Evolutionary conservation across 2,888 invertebrate species (phyloP).

Genomic region (Parnassius apollo): DNA sequence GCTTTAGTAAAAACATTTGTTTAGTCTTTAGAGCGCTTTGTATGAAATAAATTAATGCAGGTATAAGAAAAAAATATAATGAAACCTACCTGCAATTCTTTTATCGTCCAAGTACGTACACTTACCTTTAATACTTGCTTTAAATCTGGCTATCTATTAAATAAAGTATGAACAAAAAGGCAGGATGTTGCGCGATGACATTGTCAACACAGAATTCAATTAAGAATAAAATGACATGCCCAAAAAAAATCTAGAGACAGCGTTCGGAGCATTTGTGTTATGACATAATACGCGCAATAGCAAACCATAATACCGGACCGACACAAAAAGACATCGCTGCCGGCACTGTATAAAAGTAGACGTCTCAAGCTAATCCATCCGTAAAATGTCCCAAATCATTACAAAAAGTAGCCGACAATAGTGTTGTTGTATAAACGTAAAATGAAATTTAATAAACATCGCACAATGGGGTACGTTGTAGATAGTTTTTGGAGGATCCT

Average conservation of each 20-base stretch:
- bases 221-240: slow-evolving; percentile 63
- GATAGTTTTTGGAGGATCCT: slow-evolving; percentile 69
- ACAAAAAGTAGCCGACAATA: slow-evolving; percentile 77
- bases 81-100: slow-evolving; percentile 8
- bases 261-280: slow-evolving; percentile 73
- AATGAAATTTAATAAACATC: slow-evolving; percentile 81
- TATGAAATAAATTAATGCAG: slow-evolving; percentile 1
- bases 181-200: slow-evolving; percentile 70
- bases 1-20: background rate
- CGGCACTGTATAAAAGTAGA: slow-evolving; percentile 61
- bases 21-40: background rate
- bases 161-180: slow-evolving; percentile 51
- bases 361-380: slow-evolving; percentile 74
- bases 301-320: slow-evolving; percentile 67
- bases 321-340: slow-evolving; percentile 73
- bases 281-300: slow-evolving; percentile 80
- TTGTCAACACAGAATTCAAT: slow-evolving; percentile 76
- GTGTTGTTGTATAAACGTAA: slow-evolving; percentile 80
- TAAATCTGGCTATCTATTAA: slow-evolving; percentile 17
- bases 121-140: slow-evolving; percentile 3
- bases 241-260: slow-evolving; percentile 58
- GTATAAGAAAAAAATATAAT: slow-evolving; percentile 8
- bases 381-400: slow-evolving; percentile 78
- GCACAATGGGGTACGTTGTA: slow-evolving; percentile 68
- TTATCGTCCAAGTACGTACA: slow-evolving; percentile 3